Percentiles rank a stretch among this genome's conserved stretches.
Conservation (phyloP, 1,140 invertebrate genomes). For the Papilio xuthus region DNA sequence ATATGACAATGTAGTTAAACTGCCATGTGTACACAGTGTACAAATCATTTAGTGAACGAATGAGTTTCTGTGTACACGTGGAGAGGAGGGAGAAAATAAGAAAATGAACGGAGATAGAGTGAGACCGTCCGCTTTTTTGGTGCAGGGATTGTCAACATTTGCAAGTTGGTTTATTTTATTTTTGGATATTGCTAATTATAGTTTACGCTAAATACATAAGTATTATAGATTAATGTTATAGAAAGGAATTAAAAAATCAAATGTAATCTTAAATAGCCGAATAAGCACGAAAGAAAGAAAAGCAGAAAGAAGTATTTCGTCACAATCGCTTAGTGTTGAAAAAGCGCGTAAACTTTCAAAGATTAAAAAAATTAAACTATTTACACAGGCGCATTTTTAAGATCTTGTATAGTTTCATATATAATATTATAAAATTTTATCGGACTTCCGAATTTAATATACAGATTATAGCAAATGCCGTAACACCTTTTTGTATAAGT, state of each 20-base stretch:
- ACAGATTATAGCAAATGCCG: no score
- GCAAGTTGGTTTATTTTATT: constrained; percentile 44
- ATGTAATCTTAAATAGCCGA: neutral
- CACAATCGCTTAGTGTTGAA: no score
- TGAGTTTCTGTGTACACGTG: neutral
- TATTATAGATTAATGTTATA: neutral
- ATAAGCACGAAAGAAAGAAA: neutral
- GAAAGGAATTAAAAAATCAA: neutral
- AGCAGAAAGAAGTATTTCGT: no score
- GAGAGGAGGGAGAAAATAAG: neutral
- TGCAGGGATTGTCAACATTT: constrained; percentile 54
- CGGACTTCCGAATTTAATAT: no score
- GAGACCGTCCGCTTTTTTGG: constrained; percentile 50
- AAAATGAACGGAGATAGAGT: constrained; percentile 56
- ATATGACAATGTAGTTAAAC: constrained; percentile 36
- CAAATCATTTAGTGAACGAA: neutral
- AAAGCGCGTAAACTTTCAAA: neutral
- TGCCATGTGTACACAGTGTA: constrained; percentile 5
- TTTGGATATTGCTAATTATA: neutral
- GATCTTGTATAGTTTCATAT: no score
- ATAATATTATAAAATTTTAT: no score
- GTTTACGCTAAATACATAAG: neutral
- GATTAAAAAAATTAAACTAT: neutral
- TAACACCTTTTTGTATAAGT: no score
- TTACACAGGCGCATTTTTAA: no score